Conservation (phyloP, 2,113 vertebrate genomes). For the Pao palembangensis region DNA sequence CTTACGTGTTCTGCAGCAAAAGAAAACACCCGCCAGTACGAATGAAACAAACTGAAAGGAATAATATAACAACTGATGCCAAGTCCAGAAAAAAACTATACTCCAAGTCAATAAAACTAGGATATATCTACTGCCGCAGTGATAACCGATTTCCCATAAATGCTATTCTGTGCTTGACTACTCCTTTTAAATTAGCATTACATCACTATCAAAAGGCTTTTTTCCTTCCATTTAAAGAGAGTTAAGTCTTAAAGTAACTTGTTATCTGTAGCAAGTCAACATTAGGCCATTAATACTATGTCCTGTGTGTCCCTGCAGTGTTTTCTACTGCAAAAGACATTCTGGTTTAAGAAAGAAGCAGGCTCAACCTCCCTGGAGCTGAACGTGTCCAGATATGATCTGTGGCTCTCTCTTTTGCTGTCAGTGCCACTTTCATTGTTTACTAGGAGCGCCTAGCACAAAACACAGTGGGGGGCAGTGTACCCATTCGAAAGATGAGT, state of each 20-base stretch:
- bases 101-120: no score
- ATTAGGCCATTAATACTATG: slow-evolving; percentile 18
- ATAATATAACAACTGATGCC: not conserved
- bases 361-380: slow-evolving; percentile 22
- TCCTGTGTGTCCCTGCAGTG: slow-evolving; percentile 12
- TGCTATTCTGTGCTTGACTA: no score
- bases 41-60: slow-evolving; percentile 24
- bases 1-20: not conserved
- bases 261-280: slow-evolving; percentile 37
- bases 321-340: slow-evolving; percentile 40
- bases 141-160: no score
- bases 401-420: slow-evolving; percentile 24
- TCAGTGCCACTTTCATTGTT: slow-evolving; percentile 49
- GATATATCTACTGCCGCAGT: no score
- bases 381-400: slow-evolving; percentile 29
- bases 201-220: no score
- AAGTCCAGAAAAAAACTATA: no score
- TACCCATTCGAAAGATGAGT: slow-evolving; percentile 44
- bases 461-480: slow-evolving; percentile 51
- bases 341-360: slow-evolving; percentile 22
- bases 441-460: slow-evolving; percentile 39
- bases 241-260: slow-evolving; percentile 19
- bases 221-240: not conserved
- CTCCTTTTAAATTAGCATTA: no score
- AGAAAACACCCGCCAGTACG: not conserved